Evolutionary conservation across 2,113 vertebrate species (phyloP).

Genomic region (Telmatochromis bifrenatus): DNA sequence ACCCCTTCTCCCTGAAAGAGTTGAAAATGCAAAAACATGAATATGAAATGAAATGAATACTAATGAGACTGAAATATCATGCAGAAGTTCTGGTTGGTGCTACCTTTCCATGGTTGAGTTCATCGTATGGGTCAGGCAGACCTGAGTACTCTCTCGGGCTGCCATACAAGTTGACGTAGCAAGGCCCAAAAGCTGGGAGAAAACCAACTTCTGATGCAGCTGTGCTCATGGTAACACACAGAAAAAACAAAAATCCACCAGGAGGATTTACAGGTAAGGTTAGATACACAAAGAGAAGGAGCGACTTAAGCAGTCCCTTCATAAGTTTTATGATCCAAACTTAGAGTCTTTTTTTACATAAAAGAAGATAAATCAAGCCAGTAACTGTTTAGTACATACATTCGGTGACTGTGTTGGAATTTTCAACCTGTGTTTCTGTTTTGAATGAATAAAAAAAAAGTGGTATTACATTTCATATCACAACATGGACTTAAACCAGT

Average conservation of each 20-base stretch:
- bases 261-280: background rate
- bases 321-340: background rate
- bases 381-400: slow-evolving; percentile 14
- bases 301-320: background rate
- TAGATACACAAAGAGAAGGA: background rate
- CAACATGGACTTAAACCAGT: background rate
- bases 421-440: slow-evolving; percentile 33
- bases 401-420: slow-evolving; percentile 4
- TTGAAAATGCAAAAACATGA: background rate
- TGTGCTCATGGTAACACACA: slow-evolving; percentile 62
- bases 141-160: slow-evolving; percentile 90
- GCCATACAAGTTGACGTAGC: slow-evolving; percentile 91
- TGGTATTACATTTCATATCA: background rate
- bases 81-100: background rate
- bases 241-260: background rate
- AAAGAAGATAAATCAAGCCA: background rate
- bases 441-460: background rate
- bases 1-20: slow-evolving; percentile 85
- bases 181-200: slow-evolving; percentile 93
- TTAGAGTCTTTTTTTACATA: background rate
- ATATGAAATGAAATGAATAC: background rate
- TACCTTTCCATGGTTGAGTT: slow-evolving; percentile 91
- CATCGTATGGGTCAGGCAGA: slow-evolving; percentile 88
- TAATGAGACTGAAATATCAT: background rate
- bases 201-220: slow-evolving; percentile 84